These are phyloP conservation scores for Maccullochella peelii DNA, from an alignment of 2,113 vertebrate genomes.

Conservation along the genomic window DNA sequence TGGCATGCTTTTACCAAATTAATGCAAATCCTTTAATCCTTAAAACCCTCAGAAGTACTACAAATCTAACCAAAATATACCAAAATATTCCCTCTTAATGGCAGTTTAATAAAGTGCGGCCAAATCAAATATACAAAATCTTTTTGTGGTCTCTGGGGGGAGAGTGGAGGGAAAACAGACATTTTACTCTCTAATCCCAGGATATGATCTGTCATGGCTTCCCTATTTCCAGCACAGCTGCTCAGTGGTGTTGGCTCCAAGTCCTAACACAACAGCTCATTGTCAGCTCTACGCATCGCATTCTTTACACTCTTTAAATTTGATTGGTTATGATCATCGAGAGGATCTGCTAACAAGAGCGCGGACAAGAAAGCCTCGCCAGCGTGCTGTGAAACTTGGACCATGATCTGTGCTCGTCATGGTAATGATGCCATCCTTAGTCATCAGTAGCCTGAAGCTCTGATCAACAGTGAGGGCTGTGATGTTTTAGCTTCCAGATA, in stretches of 20 bases:
- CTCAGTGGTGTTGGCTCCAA: slow-evolving; percentile 61
- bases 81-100: slow-evolving; percentile 65
- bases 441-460: slow-evolving; percentile 1
- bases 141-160: slow-evolving; percentile 59
- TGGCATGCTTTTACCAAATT: slow-evolving; percentile 66
- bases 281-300: slow-evolving; percentile 50
- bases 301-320: slow-evolving; percentile 41
- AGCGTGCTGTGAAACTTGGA: slow-evolving; percentile 33
- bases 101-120: slow-evolving; percentile 66
- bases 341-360: slow-evolving; percentile 30
- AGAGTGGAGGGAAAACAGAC: slow-evolving; percentile 67
- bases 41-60: slow-evolving; percentile 62
- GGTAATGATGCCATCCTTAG: slow-evolving; percentile 1
- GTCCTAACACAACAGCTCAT: slow-evolving; percentile 68
- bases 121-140: slow-evolving; percentile 72
- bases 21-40: slow-evolving; percentile 77
- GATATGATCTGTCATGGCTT: slow-evolving; percentile 81
- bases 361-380: slow-evolving; percentile 14
- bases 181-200: slow-evolving; percentile 81
- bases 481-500: slow-evolving; percentile 14
- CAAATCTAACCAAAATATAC: slow-evolving; percentile 66
- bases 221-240: slow-evolving; percentile 75
- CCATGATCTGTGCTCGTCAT: slow-evolving; percentile 10
- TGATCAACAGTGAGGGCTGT: slow-evolving; percentile 4
- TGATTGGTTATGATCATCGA: slow-evolving; percentile 43